Percentiles rank a stretch among this genome's conserved stretches.
phyloP scores from a whole-genome alignment of 1,140 invertebrate genomes.

The Gonatopus flavifemur region DNA sequence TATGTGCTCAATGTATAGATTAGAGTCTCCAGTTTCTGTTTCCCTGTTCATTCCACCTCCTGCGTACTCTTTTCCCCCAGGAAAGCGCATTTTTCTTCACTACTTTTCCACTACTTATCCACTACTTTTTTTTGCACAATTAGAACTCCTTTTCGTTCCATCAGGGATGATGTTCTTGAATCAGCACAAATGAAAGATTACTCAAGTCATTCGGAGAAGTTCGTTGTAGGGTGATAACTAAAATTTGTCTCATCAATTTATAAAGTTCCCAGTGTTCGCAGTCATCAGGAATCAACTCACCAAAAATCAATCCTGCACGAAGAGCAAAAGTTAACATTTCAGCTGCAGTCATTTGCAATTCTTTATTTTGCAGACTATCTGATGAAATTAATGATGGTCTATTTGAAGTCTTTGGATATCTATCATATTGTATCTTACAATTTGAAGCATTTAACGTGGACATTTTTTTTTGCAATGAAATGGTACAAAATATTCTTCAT shows the following conservation, averaged over 20 bases:
- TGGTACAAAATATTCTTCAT: neutral
- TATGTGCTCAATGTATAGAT: too few species aligned
- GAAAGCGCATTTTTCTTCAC: too few species aligned
- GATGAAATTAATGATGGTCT: neutral
- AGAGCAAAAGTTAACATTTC: slow-evolving; percentile 33
- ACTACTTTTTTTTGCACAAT: too few species aligned
- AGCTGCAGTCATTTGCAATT: slow-evolving; percentile 28
- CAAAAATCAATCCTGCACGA: slow-evolving; percentile 27
- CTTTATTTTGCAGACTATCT: slow-evolving; percentile 13
- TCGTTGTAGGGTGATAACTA: slow-evolving; percentile 1
- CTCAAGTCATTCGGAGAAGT: too few species aligned
- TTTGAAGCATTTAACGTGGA: neutral
- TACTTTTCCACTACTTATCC: too few species aligned
- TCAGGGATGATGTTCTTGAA: too few species aligned
- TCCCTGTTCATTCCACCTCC: too few species aligned
- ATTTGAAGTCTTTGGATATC: neutral
- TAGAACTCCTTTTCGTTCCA: too few species aligned
- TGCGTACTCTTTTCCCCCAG: too few species aligned
- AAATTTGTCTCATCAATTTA: slow-evolving; percentile 23
- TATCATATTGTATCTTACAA: neutral
- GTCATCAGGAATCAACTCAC: slow-evolving; percentile 27
- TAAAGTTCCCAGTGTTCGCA: slow-evolving; percentile 31
- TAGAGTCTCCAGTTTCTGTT: too few species aligned
- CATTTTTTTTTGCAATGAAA: neutral
- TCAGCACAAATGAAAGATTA: too few species aligned